Base-by-base conservation (phyloP, 2,888 invertebrate species). In the Malacosoma neustria region DNA sequence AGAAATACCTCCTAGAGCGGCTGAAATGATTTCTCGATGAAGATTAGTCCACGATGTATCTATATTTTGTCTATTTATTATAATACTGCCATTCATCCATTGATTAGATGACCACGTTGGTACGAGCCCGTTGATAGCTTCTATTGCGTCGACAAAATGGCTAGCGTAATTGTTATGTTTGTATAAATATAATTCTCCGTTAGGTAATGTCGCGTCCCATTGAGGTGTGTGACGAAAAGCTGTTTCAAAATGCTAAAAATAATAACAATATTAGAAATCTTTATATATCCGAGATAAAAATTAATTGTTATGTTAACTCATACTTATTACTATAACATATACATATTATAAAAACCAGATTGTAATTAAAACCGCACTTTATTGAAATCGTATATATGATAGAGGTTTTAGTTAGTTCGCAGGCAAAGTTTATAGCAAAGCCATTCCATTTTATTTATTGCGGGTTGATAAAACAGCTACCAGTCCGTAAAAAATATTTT, bases 101-200 rank as follows among this genome's bases (percentile, higher is more conserved):
- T 67, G 72, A 39, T 72, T 82, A 4, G 67, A 61, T 1, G 73
- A 59, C 48, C 62, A 64, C 2, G 58, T 55, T 11, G 71, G 62
- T 4, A 56, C 36, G 2, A 46, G 39, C 0, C 59, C 48, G 3
- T 62, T 61, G 1, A 72, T 41, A 11, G 49, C 57, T 29, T 48
- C 42, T 14, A 81, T 57, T 7, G 74, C 67, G 1, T 51, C 63
- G 0, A 71, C 55, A 46, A 87, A 81, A 36, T 73, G 50, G 35
- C 84, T 75, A 1, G 90, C 91, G 48, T 91, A 92, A 34, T 72
- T 59, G 49, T 89, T 89, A 56, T 90, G 90, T 1, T 65, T 60
- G 40, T 75, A 65, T 1, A 88, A 52, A 55, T 89, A 70, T 34
- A 41, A 53, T 9, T 63, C 53, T 61, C 48, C 56, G 30, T 58